Percentiles rank a stretch among this genome's conserved stretches.
Evolutionary conservation across 2,797 vertebrate genomes (phyloP).

Genomic region (Ceryle rudis): DNA sequence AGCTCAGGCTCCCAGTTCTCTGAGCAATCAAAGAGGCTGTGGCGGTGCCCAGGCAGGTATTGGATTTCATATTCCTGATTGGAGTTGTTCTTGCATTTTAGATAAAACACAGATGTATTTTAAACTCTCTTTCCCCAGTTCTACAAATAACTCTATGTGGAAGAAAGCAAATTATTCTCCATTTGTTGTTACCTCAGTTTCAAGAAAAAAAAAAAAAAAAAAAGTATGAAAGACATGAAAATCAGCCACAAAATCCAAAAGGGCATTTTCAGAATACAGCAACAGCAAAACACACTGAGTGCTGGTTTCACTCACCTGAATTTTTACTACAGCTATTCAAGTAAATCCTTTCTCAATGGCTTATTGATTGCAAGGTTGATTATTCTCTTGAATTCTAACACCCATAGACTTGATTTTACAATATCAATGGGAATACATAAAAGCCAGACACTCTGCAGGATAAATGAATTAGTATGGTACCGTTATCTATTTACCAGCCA

Average conservation of each 20-base stretch:
- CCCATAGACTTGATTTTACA: neutral
- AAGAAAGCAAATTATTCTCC: neutral
- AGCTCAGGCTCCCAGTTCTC: neutral
- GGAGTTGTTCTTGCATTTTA: neutral
- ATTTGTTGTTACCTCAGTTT: neutral
- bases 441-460: neutral
- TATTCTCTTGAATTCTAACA: slow-evolving; percentile 7
- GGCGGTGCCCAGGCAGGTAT: neutral
- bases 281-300: neutral
- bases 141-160: neutral
- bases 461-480: neutral
- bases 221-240: neutral
- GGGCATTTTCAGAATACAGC: neutral
- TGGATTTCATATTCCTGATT: neutral
- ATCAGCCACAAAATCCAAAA: neutral
- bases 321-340: neutral
- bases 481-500: neutral
- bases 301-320: neutral
- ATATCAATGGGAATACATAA: neutral
- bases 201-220: neutral
- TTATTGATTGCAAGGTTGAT: slow-evolving; percentile 21
- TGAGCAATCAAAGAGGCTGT: neutral
- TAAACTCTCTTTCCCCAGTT: neutral
- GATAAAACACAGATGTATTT: neutral
- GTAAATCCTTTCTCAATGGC: neutral